Conservation (phyloP, 2,113 vertebrate genomes). For the Myiozetetes cayanensis region DNA sequence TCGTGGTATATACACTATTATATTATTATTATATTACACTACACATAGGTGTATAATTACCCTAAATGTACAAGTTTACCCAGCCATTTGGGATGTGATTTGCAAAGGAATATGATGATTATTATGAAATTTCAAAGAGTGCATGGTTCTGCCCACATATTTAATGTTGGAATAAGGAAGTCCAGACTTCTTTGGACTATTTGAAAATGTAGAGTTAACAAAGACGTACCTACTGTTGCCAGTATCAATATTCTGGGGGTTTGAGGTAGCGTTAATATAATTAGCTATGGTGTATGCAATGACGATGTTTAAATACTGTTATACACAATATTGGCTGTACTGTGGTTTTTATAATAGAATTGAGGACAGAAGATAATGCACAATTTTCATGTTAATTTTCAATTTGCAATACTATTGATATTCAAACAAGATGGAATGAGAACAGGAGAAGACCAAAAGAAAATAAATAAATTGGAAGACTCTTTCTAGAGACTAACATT, state of each 20-base stretch:
- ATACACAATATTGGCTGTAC: not conserved
- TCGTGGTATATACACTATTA: not conserved
- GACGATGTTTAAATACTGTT: not conserved
- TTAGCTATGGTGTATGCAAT: not conserved
- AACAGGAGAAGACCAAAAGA: not conserved
- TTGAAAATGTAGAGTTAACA: not conserved
- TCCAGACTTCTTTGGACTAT: not conserved
- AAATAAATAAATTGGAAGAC: not conserved
- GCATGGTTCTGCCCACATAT: not conserved
- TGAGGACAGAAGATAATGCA: not conserved
- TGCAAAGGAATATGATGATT: not conserved
- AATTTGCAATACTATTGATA: not conserved
- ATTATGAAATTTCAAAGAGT: not conserved
- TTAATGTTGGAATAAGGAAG: not conserved
- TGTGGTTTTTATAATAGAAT: not conserved
- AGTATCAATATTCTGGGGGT: not conserved
- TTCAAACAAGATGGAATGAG: not conserved
- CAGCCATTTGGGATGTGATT: not conserved
- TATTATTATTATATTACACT: too few relatives aligned
- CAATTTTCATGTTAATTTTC: not conserved
- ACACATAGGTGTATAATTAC: not conserved
- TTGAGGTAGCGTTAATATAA: not conserved
- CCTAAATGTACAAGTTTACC: not conserved
- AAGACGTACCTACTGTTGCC: not conserved
- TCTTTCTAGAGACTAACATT: fast-evolving